phyloP scores from a whole-genome alignment of 53 echinoderm and acorn worm species.

The Hippasteria phrygiana region DNA sequence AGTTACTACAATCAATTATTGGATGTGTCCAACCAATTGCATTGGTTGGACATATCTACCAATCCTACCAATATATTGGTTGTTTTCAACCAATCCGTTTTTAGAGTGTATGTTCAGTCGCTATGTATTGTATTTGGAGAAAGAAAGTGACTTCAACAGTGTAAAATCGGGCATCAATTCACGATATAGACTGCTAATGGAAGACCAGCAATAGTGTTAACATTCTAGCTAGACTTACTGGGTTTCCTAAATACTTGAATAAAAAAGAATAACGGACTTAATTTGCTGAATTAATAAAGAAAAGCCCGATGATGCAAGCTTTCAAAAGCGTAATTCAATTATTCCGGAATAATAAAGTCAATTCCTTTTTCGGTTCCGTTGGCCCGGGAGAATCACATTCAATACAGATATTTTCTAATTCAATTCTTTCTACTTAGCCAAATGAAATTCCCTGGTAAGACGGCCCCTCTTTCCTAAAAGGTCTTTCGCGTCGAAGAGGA shows the following conservation, averaged over 20 bases:
- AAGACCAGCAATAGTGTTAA: too few relatives aligned
- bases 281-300: not conserved
- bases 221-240: not conserved
- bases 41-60: too few relatives aligned
- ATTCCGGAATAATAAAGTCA: not conserved
- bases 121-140: too few relatives aligned
- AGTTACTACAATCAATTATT: too few relatives aligned
- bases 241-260: not conserved
- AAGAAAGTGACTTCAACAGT: too few relatives aligned
- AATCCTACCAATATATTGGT: too few relatives aligned
- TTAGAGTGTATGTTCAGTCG: too few relatives aligned
- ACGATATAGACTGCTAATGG: too few relatives aligned
- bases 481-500: not conserved
- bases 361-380: not conserved
- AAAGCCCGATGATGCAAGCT: not conserved
- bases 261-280: not conserved
- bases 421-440: conserved; percentile 18
- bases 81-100: too few relatives aligned
- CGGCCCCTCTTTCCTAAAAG: not conserved
- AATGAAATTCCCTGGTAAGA: conserved; percentile 10
- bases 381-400: conserved; percentile 2
- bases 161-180: too few relatives aligned
- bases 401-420: conserved; percentile 50
- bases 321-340: conserved; percentile 27
- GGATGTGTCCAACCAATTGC: too few relatives aligned